phyloP scores from a whole-genome alignment of 2,797 vertebrate species.

The Myiotriccus ornatus region DNA sequence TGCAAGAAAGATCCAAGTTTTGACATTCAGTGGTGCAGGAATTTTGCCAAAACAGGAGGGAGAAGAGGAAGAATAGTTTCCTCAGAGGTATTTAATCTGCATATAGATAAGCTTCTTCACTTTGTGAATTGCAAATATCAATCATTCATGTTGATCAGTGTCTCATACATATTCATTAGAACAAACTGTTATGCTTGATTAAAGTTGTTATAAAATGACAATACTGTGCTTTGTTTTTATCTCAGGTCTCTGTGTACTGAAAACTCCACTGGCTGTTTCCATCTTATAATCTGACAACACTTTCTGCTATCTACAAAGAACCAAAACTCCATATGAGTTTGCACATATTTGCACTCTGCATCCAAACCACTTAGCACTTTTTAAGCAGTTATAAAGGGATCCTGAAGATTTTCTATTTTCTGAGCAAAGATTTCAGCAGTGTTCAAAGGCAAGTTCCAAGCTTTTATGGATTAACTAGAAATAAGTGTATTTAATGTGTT shows the following conservation, averaged over 20 bases:
- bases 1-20: not conserved
- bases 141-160: conserved; percentile 68
- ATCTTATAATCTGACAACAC: not conserved
- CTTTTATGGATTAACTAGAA: not conserved
- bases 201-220: conserved; percentile 27
- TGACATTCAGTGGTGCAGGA: not conserved
- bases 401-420: not conserved
- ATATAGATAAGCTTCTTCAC: conserved; percentile 66
- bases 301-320: conserved; percentile 41
- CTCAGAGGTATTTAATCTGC: conserved; percentile 62
- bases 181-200: conserved; percentile 11
- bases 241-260: conserved; percentile 15
- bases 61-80: conserved; percentile 15
- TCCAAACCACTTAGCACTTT: not conserved
- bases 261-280: conserved; percentile 31
- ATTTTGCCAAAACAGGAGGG: conserved; percentile 19
- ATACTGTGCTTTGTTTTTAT: conserved; percentile 42
- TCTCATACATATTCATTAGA: conserved; percentile 57
- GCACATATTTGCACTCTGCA: not conserved
- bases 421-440: not conserved
- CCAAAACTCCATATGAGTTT: not conserved
- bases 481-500: not conserved
- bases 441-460: not conserved
- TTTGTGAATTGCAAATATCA: conserved; percentile 69
- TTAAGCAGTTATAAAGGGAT: not conserved